Evolutionary conservation across 2,797 vertebrate genomes (phyloP).

Genomic region (Notolabrus celidotus): DNA sequence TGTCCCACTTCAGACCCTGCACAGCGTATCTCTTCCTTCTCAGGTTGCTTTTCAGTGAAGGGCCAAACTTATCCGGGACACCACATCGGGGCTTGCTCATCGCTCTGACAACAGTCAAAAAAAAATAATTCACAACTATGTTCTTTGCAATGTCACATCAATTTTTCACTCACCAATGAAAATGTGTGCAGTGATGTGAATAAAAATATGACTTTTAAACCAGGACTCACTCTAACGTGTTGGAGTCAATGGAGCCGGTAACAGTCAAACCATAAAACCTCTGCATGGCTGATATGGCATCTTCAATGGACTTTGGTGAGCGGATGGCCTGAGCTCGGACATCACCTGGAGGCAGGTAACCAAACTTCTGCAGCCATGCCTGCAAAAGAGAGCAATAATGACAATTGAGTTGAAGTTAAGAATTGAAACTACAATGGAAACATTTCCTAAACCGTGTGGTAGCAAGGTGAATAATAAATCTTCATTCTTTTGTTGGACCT

Average conservation of each 20-base stretch:
- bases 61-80: conserved; percentile 93
- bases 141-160: too few species aligned
- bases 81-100: conserved; percentile 93
- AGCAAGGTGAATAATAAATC: too few species aligned
- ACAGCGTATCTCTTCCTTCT: conserved; percentile 92
- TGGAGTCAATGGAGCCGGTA: conserved; percentile 87
- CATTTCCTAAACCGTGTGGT: too few species aligned
- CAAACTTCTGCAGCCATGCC: conserved; percentile 95
- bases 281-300: conserved; percentile 92
- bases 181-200: too few species aligned
- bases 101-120: conserved; percentile 80
- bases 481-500: too few species aligned
- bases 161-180: too few species aligned
- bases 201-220: too few species aligned
- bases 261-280: conserved; percentile 90
- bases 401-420: background rate
- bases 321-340: conserved; percentile 90
- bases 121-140: background rate
- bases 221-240: conserved; percentile 88
- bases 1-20: conserved; percentile 94
- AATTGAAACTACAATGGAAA: background rate
- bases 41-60: conserved; percentile 91
- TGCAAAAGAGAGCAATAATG: conserved; percentile 50
- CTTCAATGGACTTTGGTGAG: conserved; percentile 87
- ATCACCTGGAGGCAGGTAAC: conserved; percentile 93